These are phyloP conservation scores for Cryptoleucopteryx plumbea DNA, from an alignment of 2,113 vertebrate species.

Conservation along the genomic window DNA sequence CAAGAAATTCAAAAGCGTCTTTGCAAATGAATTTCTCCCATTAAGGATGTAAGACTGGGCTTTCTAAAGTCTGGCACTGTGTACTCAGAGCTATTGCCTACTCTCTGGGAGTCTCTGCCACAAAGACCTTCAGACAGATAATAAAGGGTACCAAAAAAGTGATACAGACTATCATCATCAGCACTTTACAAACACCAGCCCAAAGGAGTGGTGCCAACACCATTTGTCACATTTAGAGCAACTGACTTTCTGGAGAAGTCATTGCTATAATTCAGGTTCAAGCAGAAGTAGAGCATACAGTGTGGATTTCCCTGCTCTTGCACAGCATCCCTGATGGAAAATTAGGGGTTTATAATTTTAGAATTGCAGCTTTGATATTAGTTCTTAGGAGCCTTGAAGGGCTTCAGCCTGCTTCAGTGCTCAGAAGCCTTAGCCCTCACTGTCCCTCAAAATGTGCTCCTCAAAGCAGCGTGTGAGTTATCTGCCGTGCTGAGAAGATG, in stretches of 20 bases:
- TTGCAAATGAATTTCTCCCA: not conserved
- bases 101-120: not conserved
- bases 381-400: not conserved
- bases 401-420: not conserved
- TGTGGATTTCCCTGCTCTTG: not conserved
- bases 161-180: fast-evolving
- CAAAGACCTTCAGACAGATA: not conserved
- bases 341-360: not conserved
- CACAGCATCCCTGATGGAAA: not conserved
- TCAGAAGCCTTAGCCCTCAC: not conserved
- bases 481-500: not conserved
- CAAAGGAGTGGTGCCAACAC: not conserved
- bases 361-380: not conserved
- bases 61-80: not conserved
- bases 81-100: not conserved
- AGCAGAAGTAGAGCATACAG: fast-evolving
- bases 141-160: not conserved
- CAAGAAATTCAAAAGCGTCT: not conserved
- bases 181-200: not conserved
- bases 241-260: not conserved
- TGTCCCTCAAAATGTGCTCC: not conserved
- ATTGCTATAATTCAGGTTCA: not conserved
- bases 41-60: not conserved
- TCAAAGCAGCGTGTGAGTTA: not conserved
- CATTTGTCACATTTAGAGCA: not conserved